These are phyloP conservation scores for Eleutherodactylus coqui DNA, from an alignment of 2,797 vertebrate species.

Conservation along the genomic window DNA sequence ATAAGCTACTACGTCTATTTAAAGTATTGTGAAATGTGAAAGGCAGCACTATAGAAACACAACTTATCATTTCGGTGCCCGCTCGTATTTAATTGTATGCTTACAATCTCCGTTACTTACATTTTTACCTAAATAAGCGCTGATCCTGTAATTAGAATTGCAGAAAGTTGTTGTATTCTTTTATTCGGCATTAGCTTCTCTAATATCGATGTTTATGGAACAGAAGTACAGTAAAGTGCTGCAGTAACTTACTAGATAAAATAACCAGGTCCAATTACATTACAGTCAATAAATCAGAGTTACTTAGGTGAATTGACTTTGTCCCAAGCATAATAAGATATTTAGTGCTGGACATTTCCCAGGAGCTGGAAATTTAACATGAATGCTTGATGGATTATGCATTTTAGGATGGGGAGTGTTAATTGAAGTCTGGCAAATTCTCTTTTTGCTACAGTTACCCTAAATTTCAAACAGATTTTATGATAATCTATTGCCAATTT, in stretches of 20 bases:
- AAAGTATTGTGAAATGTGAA: background rate
- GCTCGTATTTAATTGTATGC: no score
- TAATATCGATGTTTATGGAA: conserved; percentile 22
- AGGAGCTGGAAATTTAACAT: conserved; percentile 47
- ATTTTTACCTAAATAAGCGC: background rate
- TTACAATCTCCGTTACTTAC: no score
- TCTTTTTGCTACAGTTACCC: background rate
- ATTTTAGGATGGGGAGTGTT: conserved; percentile 21
- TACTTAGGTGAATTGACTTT: conserved; percentile 58
- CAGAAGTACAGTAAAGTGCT: conserved; percentile 18
- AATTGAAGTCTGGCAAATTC: conserved; percentile 18
- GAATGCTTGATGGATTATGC: conserved; percentile 28
- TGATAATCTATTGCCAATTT: background rate
- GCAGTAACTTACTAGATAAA: conserved; percentile 45
- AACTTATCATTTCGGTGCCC: background rate
- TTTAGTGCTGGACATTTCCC: conserved; percentile 47
- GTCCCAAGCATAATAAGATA: conserved; percentile 49
- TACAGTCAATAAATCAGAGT: conserved; percentile 57
- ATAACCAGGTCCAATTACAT: conserved; percentile 58
- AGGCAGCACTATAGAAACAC: background rate
- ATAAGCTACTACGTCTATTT: background rate
- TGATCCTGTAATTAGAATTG: background rate
- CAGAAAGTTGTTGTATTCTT: background rate
- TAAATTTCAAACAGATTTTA: background rate
- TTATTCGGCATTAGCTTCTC: conserved; percentile 5